phyloP scores from a whole-genome alignment of 2,888 invertebrate species.

The Mesorhabditis sp. region DNA sequence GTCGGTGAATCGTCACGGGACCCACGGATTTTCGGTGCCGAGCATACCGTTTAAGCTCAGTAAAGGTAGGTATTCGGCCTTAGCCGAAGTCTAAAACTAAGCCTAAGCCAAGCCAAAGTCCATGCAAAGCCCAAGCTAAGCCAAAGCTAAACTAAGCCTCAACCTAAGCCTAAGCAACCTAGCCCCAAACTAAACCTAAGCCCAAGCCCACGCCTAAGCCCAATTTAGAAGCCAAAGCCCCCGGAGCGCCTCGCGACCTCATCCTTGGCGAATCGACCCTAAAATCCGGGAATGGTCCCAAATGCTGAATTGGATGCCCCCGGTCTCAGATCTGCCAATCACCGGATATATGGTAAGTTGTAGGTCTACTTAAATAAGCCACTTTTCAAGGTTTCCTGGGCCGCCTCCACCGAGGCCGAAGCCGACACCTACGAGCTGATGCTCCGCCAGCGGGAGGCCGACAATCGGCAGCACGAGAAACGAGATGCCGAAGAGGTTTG shows the following conservation, averaged over 20 bases:
- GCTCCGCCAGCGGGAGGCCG: conserved; percentile 22
- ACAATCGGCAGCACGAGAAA: background rate
- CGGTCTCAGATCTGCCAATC: conserved; percentile 52
- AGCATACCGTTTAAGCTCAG: conserved; percentile 49
- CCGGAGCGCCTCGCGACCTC: conserved; percentile 43
- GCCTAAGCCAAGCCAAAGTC: background rate
- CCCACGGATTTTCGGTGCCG: conserved; percentile 56
- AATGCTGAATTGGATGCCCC: conserved; percentile 48
- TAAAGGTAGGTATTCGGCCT: conserved; percentile 24
- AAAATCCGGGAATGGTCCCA: conserved; percentile 36
- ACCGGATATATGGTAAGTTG: conserved; percentile 45
- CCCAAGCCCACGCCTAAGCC: background rate
- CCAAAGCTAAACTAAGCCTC: too few relatives aligned
- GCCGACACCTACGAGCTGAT: conserved; percentile 32
- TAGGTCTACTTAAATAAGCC: background rate
- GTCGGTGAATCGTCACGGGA: conserved; percentile 56
- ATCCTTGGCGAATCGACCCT: conserved; percentile 30
- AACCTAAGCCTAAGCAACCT: too few relatives aligned
- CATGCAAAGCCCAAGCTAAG: background rate
- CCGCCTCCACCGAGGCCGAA: conserved; percentile 24
- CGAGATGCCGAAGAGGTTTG: background rate
- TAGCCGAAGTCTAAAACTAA: too few relatives aligned
- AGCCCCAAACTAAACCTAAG: too few relatives aligned
- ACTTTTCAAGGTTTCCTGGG: conserved; percentile 32
- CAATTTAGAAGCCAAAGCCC: conserved; percentile 43